Base-by-base conservation (phyloP, 2,888 invertebrate genomes). In the Aromia moschata region DNA sequence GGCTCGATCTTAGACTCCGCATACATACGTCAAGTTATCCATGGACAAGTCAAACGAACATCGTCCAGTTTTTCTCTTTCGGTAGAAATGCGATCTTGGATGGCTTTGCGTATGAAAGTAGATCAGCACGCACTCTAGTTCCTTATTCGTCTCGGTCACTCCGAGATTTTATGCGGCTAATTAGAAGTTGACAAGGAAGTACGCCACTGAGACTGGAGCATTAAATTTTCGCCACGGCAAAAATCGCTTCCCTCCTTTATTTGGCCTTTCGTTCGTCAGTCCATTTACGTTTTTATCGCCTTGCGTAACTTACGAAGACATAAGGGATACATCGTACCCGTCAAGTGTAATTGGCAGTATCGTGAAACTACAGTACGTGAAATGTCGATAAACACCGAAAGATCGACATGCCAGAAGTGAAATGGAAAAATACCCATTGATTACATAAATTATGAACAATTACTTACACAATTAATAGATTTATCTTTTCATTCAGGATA, bases 21-120 rank as follows among this genome's bases (percentile, higher is more conserved):
- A n/a, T n/a, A n/a, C n/a, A n/a, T 25, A 25, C 69, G 67, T 49
- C 20, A 15, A 49, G 49, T 25, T 14, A 49, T 52, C 46, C 45
- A 52, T 65, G 70, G 52, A 41, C 52, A 45, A 45, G 31, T 14
- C 31, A 52, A 40, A 30, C 17, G 41, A 40, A 64, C 60, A 62
- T 56, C 57, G 62, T 64, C 65, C 67, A 71, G 69, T 74, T 74
- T n/a, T 73, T 74, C 73, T 74, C 74, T 74, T 74, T 74, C 73
- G 62, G 54, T 68, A 70, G 72, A 69, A 70, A 70, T 69, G 69
- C 66, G 56, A 69, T 66, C 70, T 65, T 31, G 68, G 70, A 70
- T 71, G 62, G 60, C 56, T 60, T 55, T 68, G 70, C 68, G 70
- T 67, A 69, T 56, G 72, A 73, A 74, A 74, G 72, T 72, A 62